Base-by-base conservation (phyloP, 2,888 invertebrate species). In the Synanthedon andrenaeformis region DNA sequence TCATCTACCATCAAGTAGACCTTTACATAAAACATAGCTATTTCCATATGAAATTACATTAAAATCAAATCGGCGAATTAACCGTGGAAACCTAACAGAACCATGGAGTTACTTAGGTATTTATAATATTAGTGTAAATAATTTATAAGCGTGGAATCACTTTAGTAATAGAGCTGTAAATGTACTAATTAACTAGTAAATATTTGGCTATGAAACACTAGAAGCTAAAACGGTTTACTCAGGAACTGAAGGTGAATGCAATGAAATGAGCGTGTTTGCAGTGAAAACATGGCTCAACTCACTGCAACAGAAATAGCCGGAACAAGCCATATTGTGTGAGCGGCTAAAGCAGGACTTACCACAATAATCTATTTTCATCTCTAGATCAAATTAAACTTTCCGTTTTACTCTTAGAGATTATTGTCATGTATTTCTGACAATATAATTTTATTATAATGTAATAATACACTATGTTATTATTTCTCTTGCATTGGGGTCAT, bases 341-440 rank as follows among this genome's bases (percentile, higher is more conserved):
- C 13, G 45, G 45, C 13, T 45, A 12, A 45, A n/a, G 5, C n/a
- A 12, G 42, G 42, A 70, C 67, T 74, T 72, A 42, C 11, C 73
- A 73, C 76, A 75, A 61, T 69, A 67, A 62, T 73, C 79, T 85
- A 84, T 85, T 84, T 84, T 66, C 65, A 78, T 70, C 75, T 67
- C 70, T 67, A 67, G 72, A 75, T 79, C 76, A 72, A 75, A 71
- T 74, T n/a, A 70, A 68, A 62, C 64, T 65, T 56, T 63, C 72
- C 67, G 74, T 74, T 76, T 71, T 72, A 72, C 69, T 71, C 71
- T 74, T 70, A 76, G 69, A 68, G 70, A 74, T 78, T 76, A 78
- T 79, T 76, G 72, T 67, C 72, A 69, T 64, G 63, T 72, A 74
- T 74, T 69, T 35, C 3, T 10, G 10, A 35, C 35, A 23, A 5